A percentile compares a stretch with the other conserved stretches of the same genome.
Conservation (phyloP, 64 coral and sea anemone species). For the Porites australiensis region DNA sequence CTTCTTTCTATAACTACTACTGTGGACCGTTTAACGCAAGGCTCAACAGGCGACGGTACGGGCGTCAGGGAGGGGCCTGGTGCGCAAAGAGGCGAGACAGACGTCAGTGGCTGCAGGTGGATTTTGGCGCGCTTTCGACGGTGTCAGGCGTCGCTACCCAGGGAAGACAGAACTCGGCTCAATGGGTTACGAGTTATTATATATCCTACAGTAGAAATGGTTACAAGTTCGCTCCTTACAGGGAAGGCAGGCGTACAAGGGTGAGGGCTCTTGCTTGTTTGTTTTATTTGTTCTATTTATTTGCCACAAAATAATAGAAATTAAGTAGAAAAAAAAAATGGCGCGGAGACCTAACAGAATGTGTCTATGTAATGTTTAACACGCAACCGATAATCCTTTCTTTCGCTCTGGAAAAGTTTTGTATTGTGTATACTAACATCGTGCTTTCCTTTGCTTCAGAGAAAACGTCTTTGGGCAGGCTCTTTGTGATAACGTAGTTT, state of each 20-base stretch:
- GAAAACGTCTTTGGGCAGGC: no score
- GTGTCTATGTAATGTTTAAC: no score
- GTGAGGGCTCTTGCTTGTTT: background rate
- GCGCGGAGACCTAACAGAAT: no score
- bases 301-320: no score
- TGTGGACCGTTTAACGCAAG: slow-evolving; percentile 51
- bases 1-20: slow-evolving; percentile 23
- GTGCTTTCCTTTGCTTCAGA: no score
- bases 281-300: background rate
- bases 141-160: slow-evolving; percentile 76
- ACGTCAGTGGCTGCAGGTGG: slow-evolving; percentile 80
- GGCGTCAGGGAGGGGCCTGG: slow-evolving; percentile 60
- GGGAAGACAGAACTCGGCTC: slow-evolving; percentile 76
- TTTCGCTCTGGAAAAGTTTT: no score
- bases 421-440: no score
- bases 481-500: no score
- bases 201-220: slow-evolving; percentile 85
- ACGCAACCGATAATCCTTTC: no score
- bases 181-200: slow-evolving; percentile 89
- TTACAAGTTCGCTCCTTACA: slow-evolving; percentile 58
- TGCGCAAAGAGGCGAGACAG: slow-evolving; percentile 49
- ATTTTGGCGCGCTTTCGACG: slow-evolving; percentile 81
- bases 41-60: slow-evolving; percentile 34
- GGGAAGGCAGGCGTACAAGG: slow-evolving; percentile 56
- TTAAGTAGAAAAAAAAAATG: no score